Evolutionary conservation across 2,888 invertebrate genomes (phyloP).

Genomic region (Lumbricus terrestris): DNA sequence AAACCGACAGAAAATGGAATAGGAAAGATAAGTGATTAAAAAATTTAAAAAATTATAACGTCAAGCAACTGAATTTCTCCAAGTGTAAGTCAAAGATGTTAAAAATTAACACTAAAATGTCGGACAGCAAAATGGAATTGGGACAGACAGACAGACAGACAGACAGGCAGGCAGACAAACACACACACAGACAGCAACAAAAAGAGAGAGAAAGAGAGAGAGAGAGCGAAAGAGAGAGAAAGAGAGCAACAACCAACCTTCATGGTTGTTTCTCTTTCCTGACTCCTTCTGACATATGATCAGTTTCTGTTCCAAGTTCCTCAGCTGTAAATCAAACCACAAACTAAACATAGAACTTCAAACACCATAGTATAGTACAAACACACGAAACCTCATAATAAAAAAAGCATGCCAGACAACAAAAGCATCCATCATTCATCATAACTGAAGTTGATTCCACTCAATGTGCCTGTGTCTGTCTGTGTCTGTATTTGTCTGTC

Average conservation of each 20-base stretch:
- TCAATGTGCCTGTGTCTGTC: background rate
- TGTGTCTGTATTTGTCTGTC: background rate
- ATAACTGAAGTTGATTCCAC: background rate
- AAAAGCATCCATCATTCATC: background rate
- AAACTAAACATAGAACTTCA: background rate
- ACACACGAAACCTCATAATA: too few relatives aligned
- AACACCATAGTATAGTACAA: too few relatives aligned
- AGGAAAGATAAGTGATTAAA: background rate
- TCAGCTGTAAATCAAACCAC: slow-evolving; percentile 59
- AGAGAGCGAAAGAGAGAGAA: background rate
- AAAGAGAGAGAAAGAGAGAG: background rate
- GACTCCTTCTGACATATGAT: slow-evolving; percentile 47
- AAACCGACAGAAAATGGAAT: too few relatives aligned
- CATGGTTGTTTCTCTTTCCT: slow-evolving; percentile 31
- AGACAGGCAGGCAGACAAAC: background rate
- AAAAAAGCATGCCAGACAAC: background rate
- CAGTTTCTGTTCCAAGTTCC: slow-evolving; percentile 61
- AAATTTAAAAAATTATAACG: background rate
- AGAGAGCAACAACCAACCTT: background rate
- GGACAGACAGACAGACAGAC: background rate
- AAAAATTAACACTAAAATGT: background rate
- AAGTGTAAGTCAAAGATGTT: background rate
- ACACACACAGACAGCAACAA: too few relatives aligned
- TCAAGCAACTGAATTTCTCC: background rate
- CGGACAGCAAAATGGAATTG: background rate